phyloP scores from a whole-genome alignment of 2,888 invertebrate genomes.

The Drosophila differens region DNA sequence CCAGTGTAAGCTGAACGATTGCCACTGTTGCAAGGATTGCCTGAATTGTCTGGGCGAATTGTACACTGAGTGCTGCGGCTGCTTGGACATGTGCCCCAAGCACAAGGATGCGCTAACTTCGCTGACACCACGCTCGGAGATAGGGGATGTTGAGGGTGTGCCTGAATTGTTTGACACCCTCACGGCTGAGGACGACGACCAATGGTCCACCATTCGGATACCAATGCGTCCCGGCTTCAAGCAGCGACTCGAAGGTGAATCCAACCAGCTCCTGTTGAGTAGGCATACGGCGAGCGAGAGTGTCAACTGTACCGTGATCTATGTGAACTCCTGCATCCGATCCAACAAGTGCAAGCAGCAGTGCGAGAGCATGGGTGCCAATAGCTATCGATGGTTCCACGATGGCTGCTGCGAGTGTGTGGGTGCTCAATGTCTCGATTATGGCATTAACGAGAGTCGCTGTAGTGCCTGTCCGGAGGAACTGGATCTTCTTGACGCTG shows the following conservation, averaged over 20 bases:
- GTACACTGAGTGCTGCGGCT: slow-evolving; percentile 91
- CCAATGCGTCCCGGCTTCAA: slow-evolving; percentile 71
- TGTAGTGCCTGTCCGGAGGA: slow-evolving; percentile 88
- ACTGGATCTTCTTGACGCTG: slow-evolving; percentile 83
- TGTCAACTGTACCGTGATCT: slow-evolving; percentile 83
- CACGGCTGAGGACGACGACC: slow-evolving; percentile 88
- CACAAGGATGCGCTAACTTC: slow-evolving; percentile 86
- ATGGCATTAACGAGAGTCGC: slow-evolving; percentile 94
- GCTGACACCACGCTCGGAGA: slow-evolving; percentile 90
- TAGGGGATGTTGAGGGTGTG: slow-evolving; percentile 92
- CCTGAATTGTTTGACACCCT: slow-evolving; percentile 93
- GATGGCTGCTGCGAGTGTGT: slow-evolving; percentile 97
- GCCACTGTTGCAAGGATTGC: slow-evolving; percentile 96
- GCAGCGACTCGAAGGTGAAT: slow-evolving; percentile 44
- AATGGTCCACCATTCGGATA: slow-evolving; percentile 81
- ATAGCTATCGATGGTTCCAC: slow-evolving; percentile 94
- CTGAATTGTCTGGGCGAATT: slow-evolving; percentile 94
- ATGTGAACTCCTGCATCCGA: slow-evolving; percentile 79
- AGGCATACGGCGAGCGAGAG: slow-evolving; percentile 34
- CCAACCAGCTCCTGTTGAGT: background rate
- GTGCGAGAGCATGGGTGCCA: slow-evolving; percentile 84
- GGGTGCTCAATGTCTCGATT: slow-evolving; percentile 93
- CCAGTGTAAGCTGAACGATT: slow-evolving; percentile 95
- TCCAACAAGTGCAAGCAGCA: slow-evolving; percentile 80
- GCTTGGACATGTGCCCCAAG: slow-evolving; percentile 89